Percentiles rank a stretch among this genome's conserved stretches.
Evolutionary conservation across 2,797 vertebrate genomes (phyloP).

Genomic region (Sebastes steindachneri): DNA sequence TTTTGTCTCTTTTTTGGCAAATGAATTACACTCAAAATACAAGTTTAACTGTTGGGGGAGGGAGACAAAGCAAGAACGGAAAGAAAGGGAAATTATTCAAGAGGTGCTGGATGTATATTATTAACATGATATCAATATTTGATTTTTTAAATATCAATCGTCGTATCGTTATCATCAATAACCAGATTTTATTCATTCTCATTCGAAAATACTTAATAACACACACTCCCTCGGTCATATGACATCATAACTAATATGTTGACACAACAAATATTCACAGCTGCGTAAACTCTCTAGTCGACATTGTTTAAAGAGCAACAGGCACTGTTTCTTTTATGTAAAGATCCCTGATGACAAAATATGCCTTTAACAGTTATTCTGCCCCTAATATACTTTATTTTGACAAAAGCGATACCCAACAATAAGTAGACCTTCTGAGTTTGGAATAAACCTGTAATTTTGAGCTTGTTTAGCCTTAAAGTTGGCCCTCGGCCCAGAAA

Average conservation of each 20-base stretch:
- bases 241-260: not conserved
- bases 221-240: not conserved
- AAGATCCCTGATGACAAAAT: not conserved
- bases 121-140: too few species aligned
- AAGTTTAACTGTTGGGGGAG: not conserved
- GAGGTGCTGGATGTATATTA: not conserved
- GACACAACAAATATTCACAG: conserved; percentile 1
- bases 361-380: not conserved
- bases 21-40: not conserved
- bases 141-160: too few species aligned
- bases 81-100: not conserved
- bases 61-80: not conserved
- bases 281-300: not conserved
- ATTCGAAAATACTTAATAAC: not conserved
- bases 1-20: too few species aligned
- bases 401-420: not conserved
- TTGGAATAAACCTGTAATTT: not conserved
- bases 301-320: not conserved
- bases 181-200: not conserved
- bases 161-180: not conserved
- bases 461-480: not conserved
- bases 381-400: not conserved
- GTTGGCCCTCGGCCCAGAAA: not conserved
- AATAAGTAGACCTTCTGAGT: not conserved
- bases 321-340: not conserved